Percentiles rank a stretch among this genome's conserved stretches.
These are phyloP conservation scores for Luperina nickerlii DNA, from an alignment of 2,888 invertebrate genomes.

Conservation along the genomic window DNA sequence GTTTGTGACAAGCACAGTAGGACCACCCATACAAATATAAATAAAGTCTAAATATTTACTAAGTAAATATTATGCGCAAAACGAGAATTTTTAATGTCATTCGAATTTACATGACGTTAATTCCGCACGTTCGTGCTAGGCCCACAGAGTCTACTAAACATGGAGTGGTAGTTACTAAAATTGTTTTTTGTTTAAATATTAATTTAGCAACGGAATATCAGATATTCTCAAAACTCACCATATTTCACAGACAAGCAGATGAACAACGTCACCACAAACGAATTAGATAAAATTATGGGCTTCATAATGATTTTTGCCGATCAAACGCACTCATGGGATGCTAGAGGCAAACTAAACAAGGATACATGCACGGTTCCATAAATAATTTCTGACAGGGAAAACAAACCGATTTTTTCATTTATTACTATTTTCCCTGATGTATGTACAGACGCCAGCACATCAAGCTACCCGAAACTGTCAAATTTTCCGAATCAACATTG, in stretches of 20 bases:
- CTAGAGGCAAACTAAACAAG: slow-evolving; percentile 4
- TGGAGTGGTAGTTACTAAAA: too few species aligned
- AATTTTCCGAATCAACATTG: too few species aligned
- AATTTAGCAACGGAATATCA: not conserved
- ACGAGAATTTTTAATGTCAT: not conserved
- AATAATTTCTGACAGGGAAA: slow-evolving; percentile 8
- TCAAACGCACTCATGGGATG: too few species aligned
- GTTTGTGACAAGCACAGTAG: not conserved
- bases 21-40: not conserved
- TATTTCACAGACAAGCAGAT: slow-evolving; percentile 11
- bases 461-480: too few species aligned
- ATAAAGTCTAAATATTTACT: not conserved
- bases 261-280: slow-evolving; percentile 13
- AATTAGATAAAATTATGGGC: not conserved
- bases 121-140: not conserved
- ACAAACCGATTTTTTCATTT: not conserved
- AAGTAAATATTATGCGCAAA: not conserved
- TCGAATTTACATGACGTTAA: not conserved
- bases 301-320: slow-evolving; percentile 9
- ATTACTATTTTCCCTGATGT: not conserved
- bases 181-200: too few species aligned
- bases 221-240: slow-evolving; percentile 19
- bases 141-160: not conserved
- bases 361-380: accelerated
- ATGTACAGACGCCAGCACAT: too few species aligned